Conservation (phyloP, 2,113 vertebrate species). For the Carassius carassius region DNA sequence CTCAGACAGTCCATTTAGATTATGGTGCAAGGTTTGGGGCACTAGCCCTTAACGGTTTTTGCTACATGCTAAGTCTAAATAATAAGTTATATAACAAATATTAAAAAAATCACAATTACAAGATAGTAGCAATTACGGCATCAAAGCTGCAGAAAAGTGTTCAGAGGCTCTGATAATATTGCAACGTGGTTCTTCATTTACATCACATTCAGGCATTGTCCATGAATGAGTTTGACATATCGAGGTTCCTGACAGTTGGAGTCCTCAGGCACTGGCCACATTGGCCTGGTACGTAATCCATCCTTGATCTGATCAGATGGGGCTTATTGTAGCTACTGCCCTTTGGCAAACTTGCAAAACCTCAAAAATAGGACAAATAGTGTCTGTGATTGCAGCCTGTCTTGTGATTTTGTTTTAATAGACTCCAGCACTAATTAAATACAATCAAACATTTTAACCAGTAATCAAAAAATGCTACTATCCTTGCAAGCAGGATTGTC, state of each 20-base stretch:
- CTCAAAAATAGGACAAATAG: constrained; percentile 18
- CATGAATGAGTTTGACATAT: background rate
- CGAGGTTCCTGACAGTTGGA: background rate
- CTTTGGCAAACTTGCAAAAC: constrained; percentile 20
- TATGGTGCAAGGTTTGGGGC: background rate
- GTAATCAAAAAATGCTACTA: background rate
- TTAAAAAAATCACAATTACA: background rate
- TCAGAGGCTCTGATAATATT: background rate
- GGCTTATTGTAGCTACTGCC: constrained; percentile 5
- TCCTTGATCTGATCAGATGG: constrained; percentile 24
- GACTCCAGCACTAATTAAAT: background rate
- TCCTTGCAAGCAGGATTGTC: background rate
- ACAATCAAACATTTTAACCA: background rate
- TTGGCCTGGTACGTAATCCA: constrained; percentile 16
- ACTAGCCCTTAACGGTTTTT: background rate
- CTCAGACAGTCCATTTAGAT: background rate
- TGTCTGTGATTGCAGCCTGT: background rate
- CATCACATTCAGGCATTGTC: background rate
- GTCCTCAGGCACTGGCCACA: background rate
- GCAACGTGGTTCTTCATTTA: background rate
- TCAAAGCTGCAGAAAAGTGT: background rate
- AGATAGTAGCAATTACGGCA: background rate
- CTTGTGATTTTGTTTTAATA: background rate
- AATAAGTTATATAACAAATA: background rate
- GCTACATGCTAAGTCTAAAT: background rate